A percentile compares a stretch with the other conserved stretches of the same genome.
These are phyloP conservation scores for Stenurella melanura DNA, from an alignment of 2,888 invertebrate species.

Conservation along the genomic window DNA sequence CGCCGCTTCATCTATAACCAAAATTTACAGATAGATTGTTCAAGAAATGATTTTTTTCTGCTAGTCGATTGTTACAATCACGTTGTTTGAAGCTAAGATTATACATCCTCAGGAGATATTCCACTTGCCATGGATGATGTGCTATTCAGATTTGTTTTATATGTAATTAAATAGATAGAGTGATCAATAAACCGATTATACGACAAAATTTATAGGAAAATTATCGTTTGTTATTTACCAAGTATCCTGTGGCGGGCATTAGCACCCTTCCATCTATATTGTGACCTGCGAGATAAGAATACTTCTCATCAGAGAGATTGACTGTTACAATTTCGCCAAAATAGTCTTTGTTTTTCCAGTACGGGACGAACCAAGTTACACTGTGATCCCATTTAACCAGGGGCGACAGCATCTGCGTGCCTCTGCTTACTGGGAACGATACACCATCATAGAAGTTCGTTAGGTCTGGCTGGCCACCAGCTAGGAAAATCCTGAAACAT, in stretches of 20 bases:
- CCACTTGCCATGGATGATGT: no score
- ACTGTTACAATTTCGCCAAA: constrained; percentile 89
- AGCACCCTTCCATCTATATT: constrained; percentile 63
- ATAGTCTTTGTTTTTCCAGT: constrained; percentile 80
- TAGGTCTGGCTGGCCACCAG: constrained; percentile 85
- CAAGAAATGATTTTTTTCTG: no score
- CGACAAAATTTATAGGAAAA: not conserved
- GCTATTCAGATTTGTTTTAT: no score
- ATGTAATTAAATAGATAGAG: no score
- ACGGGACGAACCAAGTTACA: constrained; percentile 83
- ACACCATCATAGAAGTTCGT: constrained; percentile 83
- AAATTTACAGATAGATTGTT: no score
- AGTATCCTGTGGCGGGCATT: constrained; percentile 79
- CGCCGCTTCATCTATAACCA: no score
- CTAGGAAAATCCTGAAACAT: constrained; percentile 80
- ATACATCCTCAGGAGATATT: no score
- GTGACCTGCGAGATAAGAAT: constrained; percentile 57
- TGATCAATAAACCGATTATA: no score
- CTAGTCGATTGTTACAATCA: no score
- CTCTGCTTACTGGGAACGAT: constrained; percentile 88
- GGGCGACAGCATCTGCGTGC: constrained; percentile 88
- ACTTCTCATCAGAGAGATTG: constrained; percentile 68
- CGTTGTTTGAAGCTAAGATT: no score
- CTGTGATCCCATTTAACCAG: constrained; percentile 92
- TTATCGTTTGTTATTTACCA: constrained; percentile 58